Conservation (phyloP, 2,113 vertebrate species). For the Etheostoma cragini region DNA sequence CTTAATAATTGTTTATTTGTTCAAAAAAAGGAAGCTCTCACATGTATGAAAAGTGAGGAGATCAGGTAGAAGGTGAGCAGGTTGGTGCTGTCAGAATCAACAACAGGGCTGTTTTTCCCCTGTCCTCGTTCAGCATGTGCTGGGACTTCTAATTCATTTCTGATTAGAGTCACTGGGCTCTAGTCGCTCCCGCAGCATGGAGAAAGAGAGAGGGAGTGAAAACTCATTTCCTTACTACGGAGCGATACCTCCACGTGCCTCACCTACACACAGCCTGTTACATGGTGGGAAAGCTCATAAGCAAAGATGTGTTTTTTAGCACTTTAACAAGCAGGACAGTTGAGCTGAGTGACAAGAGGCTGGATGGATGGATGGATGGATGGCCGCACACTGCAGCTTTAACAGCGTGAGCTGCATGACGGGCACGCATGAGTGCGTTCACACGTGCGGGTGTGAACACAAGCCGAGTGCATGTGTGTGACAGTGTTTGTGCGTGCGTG, state of each 20-base stretch:
- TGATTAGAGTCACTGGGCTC: constrained; percentile 59
- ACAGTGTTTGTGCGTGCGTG: not conserved
- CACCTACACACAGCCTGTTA: constrained; percentile 42
- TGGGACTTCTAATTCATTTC: constrained; percentile 61
- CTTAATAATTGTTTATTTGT: not conserved
- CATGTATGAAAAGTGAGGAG: not conserved
- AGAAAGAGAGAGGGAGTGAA: constrained; percentile 23
- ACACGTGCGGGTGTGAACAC: constrained; percentile 56
- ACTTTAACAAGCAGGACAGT: constrained; percentile 44
- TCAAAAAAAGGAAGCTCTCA: not conserved
- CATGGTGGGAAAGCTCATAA: constrained; percentile 42
- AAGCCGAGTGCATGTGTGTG: not conserved
- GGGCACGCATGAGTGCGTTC: constrained; percentile 33
- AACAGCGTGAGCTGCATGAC: constrained; percentile 52
- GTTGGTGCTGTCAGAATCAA: not conserved
- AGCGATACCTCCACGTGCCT: constrained; percentile 61
- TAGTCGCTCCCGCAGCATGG: constrained; percentile 22
- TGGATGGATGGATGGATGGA: constrained; percentile 10
- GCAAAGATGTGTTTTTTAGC: constrained; percentile 42
- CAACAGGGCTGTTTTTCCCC: not conserved
- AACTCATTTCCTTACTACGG: constrained; percentile 59
- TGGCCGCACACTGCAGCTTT: constrained; percentile 47
- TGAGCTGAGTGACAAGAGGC: constrained; percentile 15
- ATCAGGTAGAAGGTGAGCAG: constrained; percentile 1
- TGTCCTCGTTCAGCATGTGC: constrained; percentile 3